phyloP scores from a whole-genome alignment of 1,140 invertebrate species.

The Orchesella cincta region DNA sequence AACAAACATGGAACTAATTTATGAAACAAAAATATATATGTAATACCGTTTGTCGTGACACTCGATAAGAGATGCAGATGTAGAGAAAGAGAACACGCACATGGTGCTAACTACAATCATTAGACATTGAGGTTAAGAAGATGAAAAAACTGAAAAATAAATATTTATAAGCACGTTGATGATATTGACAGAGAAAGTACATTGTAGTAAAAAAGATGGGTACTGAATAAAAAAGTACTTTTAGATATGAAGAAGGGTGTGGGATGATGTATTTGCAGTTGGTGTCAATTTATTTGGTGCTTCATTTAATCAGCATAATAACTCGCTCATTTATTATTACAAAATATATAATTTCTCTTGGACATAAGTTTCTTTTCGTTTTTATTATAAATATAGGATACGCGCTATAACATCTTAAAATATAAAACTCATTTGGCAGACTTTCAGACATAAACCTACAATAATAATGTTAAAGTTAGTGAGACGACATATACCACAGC shows the following conservation, averaged over 20 bases:
- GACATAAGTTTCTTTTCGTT: not conserved
- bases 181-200: not conserved
- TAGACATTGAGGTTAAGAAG: not conserved
- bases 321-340: not conserved
- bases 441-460: constrained; percentile 10
- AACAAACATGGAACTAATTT: too few species aligned
- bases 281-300: not conserved
- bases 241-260: constrained; percentile 6
- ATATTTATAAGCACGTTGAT: constrained; percentile 23
- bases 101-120: constrained; percentile 28
- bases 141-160: constrained; percentile 4
- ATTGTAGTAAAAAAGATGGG: constrained; percentile 12
- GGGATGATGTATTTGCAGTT: too few species aligned
- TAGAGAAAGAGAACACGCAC: constrained; percentile 9
- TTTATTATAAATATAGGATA: not conserved
- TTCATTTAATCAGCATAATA: too few species aligned
- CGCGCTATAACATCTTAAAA: not conserved
- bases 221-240: constrained; percentile 28
- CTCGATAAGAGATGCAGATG: too few species aligned
- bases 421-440: constrained; percentile 16
- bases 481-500: not conserved
- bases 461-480: too few species aligned
- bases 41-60: not conserved
- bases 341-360: not conserved
- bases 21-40: too few species aligned